Conservation (phyloP, 2,113 vertebrate species). For the Leucosticte australis region DNA sequence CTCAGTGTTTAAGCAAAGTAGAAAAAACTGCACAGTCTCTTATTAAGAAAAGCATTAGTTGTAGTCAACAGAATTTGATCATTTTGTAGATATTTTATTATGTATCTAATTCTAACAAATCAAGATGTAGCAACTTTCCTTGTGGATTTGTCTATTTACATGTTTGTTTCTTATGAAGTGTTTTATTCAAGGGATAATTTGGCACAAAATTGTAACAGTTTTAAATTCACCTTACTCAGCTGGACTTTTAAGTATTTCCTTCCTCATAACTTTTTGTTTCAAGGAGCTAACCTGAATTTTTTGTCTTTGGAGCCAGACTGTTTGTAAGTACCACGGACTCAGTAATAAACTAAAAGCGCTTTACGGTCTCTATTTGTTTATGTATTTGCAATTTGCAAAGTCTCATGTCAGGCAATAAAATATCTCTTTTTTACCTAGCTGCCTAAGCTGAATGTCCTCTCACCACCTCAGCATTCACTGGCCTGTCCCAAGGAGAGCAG, state of each 20-base stretch:
- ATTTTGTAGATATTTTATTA: neutral
- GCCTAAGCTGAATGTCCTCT: neutral
- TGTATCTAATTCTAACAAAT: neutral
- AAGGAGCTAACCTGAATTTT: neutral
- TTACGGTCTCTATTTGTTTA: conserved; percentile 28
- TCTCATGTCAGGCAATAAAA: neutral
- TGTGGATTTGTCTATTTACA: neutral
- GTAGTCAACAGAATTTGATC: neutral
- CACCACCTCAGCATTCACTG: neutral
- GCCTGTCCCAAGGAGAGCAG: neutral
- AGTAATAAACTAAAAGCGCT: neutral
- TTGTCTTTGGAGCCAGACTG: conserved; percentile 5
- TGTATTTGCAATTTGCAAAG: neutral
- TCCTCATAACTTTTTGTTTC: conserved; percentile 20
- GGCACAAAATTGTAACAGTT: neutral
- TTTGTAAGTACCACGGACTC: conserved; percentile 20
- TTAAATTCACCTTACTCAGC: neutral
- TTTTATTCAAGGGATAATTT: neutral
- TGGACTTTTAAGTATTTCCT: neutral
- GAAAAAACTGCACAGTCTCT: neutral
- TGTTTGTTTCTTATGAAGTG: neutral
- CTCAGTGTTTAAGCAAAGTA: neutral
- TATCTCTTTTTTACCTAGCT: neutral
- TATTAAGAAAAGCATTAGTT: neutral
- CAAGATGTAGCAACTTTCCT: neutral